phyloP scores from a whole-genome alignment of 2,113 vertebrate species.

The Ariopsis seemanni region DNA sequence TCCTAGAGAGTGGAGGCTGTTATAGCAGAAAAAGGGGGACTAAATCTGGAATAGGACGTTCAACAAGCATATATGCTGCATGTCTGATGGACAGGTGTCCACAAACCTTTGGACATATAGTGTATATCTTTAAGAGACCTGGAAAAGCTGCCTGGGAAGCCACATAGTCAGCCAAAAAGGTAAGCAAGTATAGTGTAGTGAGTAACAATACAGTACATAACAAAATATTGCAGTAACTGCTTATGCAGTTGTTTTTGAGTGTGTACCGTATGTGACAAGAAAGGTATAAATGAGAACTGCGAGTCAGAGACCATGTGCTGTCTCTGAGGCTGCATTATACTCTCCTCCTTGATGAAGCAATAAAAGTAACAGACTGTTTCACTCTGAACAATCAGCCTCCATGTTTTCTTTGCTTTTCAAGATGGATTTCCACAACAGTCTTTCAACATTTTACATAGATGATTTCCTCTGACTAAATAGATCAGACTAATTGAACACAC shows the following conservation, averaged over 20 bases:
- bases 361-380: background rate
- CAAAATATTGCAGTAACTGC: background rate
- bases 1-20: background rate
- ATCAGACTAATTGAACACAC: constrained; percentile 22
- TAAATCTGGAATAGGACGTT: background rate
- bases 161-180: background rate
- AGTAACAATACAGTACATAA: background rate
- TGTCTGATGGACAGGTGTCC: background rate
- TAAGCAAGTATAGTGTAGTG: background rate
- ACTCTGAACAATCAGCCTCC: background rate
- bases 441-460: background rate
- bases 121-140: background rate
- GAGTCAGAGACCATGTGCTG: background rate
- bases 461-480: background rate
- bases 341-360: background rate
- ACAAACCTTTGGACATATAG: too few relatives aligned
- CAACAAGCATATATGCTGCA: background rate
- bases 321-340: background rate
- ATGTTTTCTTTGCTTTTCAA: background rate
- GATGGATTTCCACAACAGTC: background rate
- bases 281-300: background rate
- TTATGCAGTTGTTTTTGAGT: background rate
- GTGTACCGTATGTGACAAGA: background rate
- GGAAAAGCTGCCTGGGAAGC: background rate
- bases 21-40: background rate